phyloP scores from a whole-genome alignment of 2,797 vertebrate genomes.

The Carduelis carduelis region DNA sequence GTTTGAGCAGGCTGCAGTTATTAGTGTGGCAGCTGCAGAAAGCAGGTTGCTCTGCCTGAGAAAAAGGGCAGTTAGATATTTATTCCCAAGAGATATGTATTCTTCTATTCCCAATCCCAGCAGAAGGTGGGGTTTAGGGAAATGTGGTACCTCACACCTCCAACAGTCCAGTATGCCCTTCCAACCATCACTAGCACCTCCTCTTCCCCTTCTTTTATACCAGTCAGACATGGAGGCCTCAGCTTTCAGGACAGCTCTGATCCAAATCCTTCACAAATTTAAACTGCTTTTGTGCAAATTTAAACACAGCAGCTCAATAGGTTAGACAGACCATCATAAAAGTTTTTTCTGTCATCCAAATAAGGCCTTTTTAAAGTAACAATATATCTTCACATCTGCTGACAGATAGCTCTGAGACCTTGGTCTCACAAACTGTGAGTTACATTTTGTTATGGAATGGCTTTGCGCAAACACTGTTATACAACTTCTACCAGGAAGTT shows the following conservation, averaged over 20 bases:
- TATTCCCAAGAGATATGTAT: not conserved
- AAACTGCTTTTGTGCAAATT: not conserved
- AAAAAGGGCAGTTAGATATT: not conserved
- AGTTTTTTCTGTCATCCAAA: not conserved
- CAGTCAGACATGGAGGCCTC: not conserved
- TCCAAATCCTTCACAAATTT: not conserved
- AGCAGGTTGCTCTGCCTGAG: not conserved
- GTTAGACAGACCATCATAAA: not conserved
- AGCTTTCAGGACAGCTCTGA: not conserved
- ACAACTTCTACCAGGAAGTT: constrained; percentile 3
- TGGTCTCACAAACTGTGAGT: not conserved
- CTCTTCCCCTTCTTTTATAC: not conserved
- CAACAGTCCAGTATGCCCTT: not conserved
- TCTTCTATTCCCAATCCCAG: not conserved
- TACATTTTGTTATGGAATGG: not conserved
- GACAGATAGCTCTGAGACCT: not conserved
- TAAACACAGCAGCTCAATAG: not conserved
- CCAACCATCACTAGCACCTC: not conserved
- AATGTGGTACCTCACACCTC: not conserved
- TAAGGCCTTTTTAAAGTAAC: not conserved
- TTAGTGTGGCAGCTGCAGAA: not conserved
- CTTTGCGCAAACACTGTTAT: not conserved
- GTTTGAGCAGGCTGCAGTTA: not conserved
- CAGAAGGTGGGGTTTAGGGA: not conserved
- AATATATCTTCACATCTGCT: not conserved